phyloP scores from a whole-genome alignment of 2,113 vertebrate genomes.

The Galemys pyrenaicus region DNA sequence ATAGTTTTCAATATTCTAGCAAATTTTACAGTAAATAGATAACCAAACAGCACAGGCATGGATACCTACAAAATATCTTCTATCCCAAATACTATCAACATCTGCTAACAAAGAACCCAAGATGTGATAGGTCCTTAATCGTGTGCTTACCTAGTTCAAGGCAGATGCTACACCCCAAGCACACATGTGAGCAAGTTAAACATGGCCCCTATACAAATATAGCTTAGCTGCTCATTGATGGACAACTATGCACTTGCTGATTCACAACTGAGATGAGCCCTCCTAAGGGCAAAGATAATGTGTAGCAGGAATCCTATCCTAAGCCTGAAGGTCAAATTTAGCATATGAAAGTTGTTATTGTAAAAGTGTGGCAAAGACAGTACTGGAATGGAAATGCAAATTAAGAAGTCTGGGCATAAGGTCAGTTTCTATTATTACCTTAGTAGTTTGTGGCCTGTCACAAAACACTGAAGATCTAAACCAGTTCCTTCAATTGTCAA shows the following conservation, averaged over 20 bases:
- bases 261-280: background rate
- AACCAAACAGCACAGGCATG: background rate
- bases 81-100: background rate
- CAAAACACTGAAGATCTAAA: background rate
- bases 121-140: background rate
- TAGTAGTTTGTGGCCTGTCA: background rate
- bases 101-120: background rate
- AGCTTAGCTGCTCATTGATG: background rate
- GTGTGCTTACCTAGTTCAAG: background rate
- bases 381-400: background rate
- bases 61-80: background rate
- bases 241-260: background rate
- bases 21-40: too few relatives aligned
- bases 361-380: background rate
- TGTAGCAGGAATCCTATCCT: background rate
- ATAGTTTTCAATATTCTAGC: background rate
- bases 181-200: background rate
- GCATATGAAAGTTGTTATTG: background rate
- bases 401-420: background rate
- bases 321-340: background rate
- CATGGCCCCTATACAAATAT: background rate
- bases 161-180: background rate
- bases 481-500: background rate
- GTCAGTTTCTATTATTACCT: background rate
- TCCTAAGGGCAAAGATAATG: background rate